These are phyloP conservation scores for Rhamphomyia laevipes DNA, from an alignment of 2,888 invertebrate species.

Conservation along the genomic window DNA sequence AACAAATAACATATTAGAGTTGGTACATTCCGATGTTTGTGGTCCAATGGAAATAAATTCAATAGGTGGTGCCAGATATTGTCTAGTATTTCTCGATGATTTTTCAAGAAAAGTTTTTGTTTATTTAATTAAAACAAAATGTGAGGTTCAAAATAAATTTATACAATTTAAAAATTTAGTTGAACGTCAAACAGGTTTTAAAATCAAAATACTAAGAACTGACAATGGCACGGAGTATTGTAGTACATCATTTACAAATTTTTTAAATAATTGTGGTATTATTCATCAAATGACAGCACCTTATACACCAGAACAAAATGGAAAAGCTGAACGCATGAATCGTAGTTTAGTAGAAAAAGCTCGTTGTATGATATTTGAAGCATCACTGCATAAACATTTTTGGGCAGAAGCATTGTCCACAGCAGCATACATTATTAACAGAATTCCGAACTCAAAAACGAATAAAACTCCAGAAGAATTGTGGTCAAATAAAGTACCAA, in stretches of 20 bases:
- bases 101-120: constrained; percentile 13
- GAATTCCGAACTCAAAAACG: constrained; percentile 15
- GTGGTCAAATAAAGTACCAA: constrained; percentile 11
- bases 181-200: constrained; percentile 17
- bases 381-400: constrained; percentile 17
- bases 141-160: constrained; percentile 10
- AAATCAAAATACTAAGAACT: constrained; percentile 17
- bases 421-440: constrained; percentile 28
- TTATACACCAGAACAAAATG: constrained; percentile 31
- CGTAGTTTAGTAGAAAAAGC: constrained; percentile 27
- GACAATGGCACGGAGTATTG: constrained; percentile 23
- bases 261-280: constrained; percentile 19
- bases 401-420: constrained; percentile 32
- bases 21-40: too few relatives aligned
- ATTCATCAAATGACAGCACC: constrained; percentile 18
- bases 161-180: constrained; percentile 12
- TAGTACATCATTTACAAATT: constrained; percentile 15
- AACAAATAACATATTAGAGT: too few relatives aligned
- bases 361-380: constrained; percentile 17
- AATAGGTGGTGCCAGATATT: constrained; percentile 15
- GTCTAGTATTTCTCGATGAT: constrained; percentile 16
- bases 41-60: too few relatives aligned
- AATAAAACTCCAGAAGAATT: constrained; percentile 21
- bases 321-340: constrained; percentile 26
- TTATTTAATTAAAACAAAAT: constrained; percentile 16